These are phyloP conservation scores for Pipistrellus pipistrellus DNA, from an alignment of 2,797 vertebrate genomes.

Conservation along the genomic window DNA sequence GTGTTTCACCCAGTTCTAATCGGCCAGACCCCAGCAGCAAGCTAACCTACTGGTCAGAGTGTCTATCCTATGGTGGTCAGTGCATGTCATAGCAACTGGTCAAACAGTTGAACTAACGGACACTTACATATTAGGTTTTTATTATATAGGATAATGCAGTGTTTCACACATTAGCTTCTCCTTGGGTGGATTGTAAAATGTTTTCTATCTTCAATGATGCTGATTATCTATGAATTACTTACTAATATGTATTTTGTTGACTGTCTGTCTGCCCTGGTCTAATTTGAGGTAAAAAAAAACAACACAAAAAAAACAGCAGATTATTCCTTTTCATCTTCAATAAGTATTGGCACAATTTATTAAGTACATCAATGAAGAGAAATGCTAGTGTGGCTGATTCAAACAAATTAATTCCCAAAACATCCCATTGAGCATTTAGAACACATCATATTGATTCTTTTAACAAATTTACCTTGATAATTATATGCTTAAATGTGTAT, in stretches of 20 bases:
- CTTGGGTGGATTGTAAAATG: neutral
- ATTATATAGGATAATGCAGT: neutral
- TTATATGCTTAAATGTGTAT: neutral
- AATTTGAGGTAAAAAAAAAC: neutral
- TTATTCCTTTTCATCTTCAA: neutral
- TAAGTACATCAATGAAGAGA: neutral
- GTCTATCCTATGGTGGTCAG: no score
- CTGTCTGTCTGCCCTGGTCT: neutral
- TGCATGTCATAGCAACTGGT: no score
- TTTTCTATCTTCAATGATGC: neutral
- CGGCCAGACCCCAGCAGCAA: no score
- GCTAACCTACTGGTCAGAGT: no score
- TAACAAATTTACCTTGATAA: neutral
- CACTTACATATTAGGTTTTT: no score
- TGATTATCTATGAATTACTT: neutral
- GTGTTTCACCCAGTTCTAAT: no score
- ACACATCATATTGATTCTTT: neutral
- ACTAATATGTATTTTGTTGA: neutral
- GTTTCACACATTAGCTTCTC: neutral
- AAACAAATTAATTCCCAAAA: slow-evolving; percentile 3
- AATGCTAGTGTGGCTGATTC: neutral
- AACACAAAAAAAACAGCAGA: neutral
- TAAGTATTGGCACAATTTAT: neutral
- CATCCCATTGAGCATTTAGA: neutral
- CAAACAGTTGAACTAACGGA: no score